phyloP scores from a whole-genome alignment of 2,797 vertebrate species.

The Potorous gilbertii region DNA sequence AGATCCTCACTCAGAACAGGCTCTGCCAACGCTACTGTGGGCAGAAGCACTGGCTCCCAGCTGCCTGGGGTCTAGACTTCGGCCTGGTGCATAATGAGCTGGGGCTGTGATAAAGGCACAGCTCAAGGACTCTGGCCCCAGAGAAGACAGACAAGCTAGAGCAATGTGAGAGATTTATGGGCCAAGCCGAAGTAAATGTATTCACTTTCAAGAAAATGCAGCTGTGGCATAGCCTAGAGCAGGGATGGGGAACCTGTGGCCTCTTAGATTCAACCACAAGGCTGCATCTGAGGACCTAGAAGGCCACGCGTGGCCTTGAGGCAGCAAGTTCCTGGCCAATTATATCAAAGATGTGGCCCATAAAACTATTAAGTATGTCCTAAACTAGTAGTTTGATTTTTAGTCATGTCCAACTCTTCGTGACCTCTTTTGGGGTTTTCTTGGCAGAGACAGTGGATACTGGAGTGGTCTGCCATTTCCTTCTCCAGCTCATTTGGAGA shows the following conservation, averaged over 20 bases:
- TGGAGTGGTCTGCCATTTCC: background rate
- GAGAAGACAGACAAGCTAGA: background rate
- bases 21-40: background rate
- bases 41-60: background rate
- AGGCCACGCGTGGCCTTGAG: too few relatives aligned
- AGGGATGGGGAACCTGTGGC: too few relatives aligned
- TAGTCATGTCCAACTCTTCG: background rate
- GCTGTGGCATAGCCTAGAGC: background rate
- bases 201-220: background rate
- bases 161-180: background rate
- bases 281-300: too few relatives aligned
- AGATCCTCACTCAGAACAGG: constrained; percentile 3
- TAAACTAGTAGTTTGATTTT: background rate
- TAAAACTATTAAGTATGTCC: background rate
- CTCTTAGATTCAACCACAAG: too few relatives aligned
- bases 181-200: background rate
- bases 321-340: background rate
- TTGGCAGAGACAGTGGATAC: background rate
- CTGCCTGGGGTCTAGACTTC: background rate
- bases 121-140: background rate
- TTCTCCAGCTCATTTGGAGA: background rate
- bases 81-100: background rate
- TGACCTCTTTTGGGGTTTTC: background rate
- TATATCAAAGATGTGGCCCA: background rate
- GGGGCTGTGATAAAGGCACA: background rate